Conservation (phyloP, 2,113 vertebrate genomes). For the Mormyrus lacerda region DNA sequence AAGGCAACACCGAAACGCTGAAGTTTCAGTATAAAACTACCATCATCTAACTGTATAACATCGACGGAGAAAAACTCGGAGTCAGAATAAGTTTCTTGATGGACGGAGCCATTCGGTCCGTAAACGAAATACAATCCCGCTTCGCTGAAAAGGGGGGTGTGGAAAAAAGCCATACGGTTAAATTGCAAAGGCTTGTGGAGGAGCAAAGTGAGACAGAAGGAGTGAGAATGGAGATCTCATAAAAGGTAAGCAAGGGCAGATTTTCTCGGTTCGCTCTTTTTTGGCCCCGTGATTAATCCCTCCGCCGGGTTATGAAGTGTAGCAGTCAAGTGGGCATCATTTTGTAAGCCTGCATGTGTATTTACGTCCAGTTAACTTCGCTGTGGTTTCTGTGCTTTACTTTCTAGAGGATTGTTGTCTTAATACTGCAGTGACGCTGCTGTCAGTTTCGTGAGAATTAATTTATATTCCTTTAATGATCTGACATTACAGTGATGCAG, state of each 20-base stretch:
- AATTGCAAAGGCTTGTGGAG: conserved; percentile 54
- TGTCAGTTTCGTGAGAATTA: not conserved
- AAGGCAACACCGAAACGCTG: not conserved
- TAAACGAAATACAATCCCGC: conserved; percentile 56
- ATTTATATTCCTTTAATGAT: not conserved
- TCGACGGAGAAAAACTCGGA: conserved; percentile 3
- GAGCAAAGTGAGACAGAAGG: conserved; percentile 26
- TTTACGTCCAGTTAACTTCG: not conserved
- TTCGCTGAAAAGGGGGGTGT: conserved; percentile 53
- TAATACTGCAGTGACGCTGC: not conserved
- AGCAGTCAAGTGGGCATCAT: not conserved
- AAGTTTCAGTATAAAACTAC: not conserved
- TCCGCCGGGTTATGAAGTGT: not conserved
- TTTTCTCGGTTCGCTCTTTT: not conserved
- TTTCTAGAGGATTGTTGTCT: not conserved
- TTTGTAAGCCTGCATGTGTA: not conserved
- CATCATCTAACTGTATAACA: not conserved
- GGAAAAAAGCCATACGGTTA: conserved; percentile 50
- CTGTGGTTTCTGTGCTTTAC: not conserved
- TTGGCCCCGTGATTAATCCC: not conserved
- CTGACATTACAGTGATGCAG: not conserved
- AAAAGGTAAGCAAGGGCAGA: conserved; percentile 49
- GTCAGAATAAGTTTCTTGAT: conserved; percentile 15
- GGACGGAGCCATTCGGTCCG: conserved; percentile 36
- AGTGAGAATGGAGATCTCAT: conserved; percentile 44